A percentile compares a stretch with the other conserved stretches of the same genome.
Conservation (phyloP, 2,797 vertebrate genomes). For the Mormyrus hasselquistii region DNA sequence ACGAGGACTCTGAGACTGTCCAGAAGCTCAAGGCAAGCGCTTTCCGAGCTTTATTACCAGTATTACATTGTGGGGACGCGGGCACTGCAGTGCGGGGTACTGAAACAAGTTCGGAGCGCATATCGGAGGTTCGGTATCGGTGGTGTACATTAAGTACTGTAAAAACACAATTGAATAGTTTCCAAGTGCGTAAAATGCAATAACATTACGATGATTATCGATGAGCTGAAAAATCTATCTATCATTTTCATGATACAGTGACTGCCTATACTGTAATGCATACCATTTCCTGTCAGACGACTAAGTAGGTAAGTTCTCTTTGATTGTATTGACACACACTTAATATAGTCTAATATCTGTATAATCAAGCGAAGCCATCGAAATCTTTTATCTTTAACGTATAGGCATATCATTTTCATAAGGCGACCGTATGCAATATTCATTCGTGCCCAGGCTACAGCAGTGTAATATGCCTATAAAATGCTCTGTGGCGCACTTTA, state of each 20-base stretch:
- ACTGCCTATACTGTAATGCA: neutral
- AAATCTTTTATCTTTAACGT: neutral
- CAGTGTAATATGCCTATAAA: neutral
- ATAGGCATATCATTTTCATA: neutral
- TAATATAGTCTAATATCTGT: neutral
- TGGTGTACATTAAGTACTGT: neutral
- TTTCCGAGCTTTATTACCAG: neutral
- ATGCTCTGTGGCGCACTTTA: neutral
- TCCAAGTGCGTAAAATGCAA: neutral
- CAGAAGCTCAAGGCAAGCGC: conserved; percentile 75
- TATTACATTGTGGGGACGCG: neutral
- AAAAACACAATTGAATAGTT: neutral
- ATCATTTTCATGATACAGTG: neutral
- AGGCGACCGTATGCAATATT: neutral
- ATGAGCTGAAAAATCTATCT: neutral
- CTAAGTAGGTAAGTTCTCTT: neutral
- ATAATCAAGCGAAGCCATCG: neutral
- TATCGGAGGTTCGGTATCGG: neutral
- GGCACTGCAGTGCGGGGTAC: conserved; percentile 41
- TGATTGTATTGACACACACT: neutral
- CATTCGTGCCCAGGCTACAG: neutral
- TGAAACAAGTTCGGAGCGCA: neutral
- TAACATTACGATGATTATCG: neutral
- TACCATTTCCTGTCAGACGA: neutral
- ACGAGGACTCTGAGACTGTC: conserved; percentile 58